phyloP scores from a whole-genome alignment of 2,797 vertebrate genomes.

The Anisognathus igniventris region DNA sequence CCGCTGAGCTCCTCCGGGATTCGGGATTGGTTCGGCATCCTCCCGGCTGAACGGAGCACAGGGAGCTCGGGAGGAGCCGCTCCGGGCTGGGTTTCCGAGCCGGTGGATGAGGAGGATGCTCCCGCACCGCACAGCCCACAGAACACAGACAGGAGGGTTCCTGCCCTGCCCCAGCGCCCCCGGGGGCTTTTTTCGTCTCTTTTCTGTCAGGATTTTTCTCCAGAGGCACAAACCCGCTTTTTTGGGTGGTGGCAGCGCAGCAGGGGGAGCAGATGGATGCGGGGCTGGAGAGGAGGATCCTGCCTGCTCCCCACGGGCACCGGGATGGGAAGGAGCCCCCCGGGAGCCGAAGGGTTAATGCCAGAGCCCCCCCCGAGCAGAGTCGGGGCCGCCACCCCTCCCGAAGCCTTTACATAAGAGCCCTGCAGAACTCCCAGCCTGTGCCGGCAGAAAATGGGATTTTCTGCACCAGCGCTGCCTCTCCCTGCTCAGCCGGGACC shows the following conservation, averaged over 20 bases:
- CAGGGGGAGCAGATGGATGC: not conserved
- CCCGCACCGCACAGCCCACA: too few relatives aligned
- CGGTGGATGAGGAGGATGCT: not conserved
- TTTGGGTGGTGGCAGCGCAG: too few relatives aligned
- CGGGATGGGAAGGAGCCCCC: not conserved
- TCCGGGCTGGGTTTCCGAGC: not conserved
- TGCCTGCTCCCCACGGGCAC: too few relatives aligned
- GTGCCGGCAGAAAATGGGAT: not conserved
- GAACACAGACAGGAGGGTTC: fast-evolving
- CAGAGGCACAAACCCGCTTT: too few relatives aligned
- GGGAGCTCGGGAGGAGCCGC: too few relatives aligned
- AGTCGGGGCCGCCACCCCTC: not conserved
- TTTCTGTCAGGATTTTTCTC: too few relatives aligned
- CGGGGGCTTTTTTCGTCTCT: not conserved
- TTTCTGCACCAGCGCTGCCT: not conserved
- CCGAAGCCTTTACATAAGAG: slow-evolving; percentile 2
- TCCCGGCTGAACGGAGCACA: too few relatives aligned
- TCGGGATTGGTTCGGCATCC: too few relatives aligned
- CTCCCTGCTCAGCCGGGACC: not conserved
- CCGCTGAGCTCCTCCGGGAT: too few relatives aligned
- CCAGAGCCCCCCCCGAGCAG: not conserved
- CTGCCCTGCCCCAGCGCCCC: too few relatives aligned
- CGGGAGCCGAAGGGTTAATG: not conserved
- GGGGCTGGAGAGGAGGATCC: not conserved
- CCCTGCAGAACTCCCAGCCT: not conserved